A percentile compares a stretch with the other conserved stretches of the same genome.
phyloP scores from a whole-genome alignment of 1,140 invertebrate species.

The Paraescarpia echinospica region DNA sequence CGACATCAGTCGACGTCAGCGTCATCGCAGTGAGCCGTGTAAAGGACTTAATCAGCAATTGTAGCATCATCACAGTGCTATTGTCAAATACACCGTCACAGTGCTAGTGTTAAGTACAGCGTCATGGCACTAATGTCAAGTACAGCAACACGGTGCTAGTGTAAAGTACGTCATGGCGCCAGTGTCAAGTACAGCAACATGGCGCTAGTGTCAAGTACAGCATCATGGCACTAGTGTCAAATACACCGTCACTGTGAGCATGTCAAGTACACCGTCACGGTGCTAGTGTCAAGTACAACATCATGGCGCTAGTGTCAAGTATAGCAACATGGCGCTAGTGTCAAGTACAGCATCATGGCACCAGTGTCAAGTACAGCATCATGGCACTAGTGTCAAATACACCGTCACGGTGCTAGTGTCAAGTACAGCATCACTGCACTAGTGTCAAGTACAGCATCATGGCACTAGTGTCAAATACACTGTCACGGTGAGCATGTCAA shows the following conservation, averaged over 20 bases:
- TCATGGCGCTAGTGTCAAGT: neutral
- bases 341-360: too few relatives aligned
- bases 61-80: neutral
- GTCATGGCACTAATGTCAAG: too few relatives aligned
- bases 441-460: neutral
- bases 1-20: neutral
- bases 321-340: neutral
- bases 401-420: neutral
- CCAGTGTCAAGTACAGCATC: too few relatives aligned
- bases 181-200: too few relatives aligned
- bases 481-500: too few relatives aligned
- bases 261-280: neutral
- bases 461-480: too few relatives aligned
- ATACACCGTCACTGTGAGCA: neutral
- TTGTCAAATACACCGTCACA: neutral
- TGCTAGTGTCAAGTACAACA: too few relatives aligned
- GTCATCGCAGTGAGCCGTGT: neutral
- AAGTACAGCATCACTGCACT: neutral
- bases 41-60: neutral
- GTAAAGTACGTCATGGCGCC: too few relatives aligned
- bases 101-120: too few relatives aligned
- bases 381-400: neutral
- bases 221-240: too few relatives aligned
- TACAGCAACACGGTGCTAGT: too few relatives aligned
- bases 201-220: too few relatives aligned